Evolutionary conservation across 2,113 vertebrate genomes (phyloP), one percentile per base, ranked within the genome.

Genomic region (Vulpes vulpes): DNA sequence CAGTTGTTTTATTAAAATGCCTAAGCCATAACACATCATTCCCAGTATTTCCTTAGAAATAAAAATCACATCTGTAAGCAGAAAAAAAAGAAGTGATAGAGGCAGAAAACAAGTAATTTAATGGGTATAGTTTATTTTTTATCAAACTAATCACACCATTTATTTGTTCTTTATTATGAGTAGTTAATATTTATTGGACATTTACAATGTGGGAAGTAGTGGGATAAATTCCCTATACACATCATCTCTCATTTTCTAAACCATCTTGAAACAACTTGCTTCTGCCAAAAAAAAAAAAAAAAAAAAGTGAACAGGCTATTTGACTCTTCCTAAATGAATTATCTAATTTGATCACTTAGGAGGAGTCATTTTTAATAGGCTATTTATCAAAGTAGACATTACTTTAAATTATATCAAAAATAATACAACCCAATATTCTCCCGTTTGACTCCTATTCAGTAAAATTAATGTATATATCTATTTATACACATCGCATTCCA

Each of bases 1-100:
- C 65, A 27, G 91, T 49, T 49, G 79, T 94, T 84, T 91, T 76
- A 43, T 95, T 87, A 25, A 30, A 74, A 98, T 83, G 23, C 20
- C 59, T 62, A 59, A 16, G 76, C 67, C 67, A 94, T 81, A 83
- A 88, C 11, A 59, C 73, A 67, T 92, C 74, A 73, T 91, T n/a
- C 30, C 30, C 78, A 43, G 73, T 0, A 51, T 55, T 91, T 67
- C 62, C 74, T 60, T 49, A 71, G 32, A 97, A 65, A 80, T 73
- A 87, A 59, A 93, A 87, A 32, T 32, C 51, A 95, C 65, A 38
- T 76, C 27, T 88, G 22, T 32, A 74, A 22, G 49, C n/a, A 88
- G 55, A 84, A 83, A 69, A 25, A 43, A 43, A 73, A 53, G 32
- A 79, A 86, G 35, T 49, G 38, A 69, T 4, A 27, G 1, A 27